Evolutionary conservation across 2,888 invertebrate genomes (phyloP).

Genomic region (Anthophora plumipes): DNA sequence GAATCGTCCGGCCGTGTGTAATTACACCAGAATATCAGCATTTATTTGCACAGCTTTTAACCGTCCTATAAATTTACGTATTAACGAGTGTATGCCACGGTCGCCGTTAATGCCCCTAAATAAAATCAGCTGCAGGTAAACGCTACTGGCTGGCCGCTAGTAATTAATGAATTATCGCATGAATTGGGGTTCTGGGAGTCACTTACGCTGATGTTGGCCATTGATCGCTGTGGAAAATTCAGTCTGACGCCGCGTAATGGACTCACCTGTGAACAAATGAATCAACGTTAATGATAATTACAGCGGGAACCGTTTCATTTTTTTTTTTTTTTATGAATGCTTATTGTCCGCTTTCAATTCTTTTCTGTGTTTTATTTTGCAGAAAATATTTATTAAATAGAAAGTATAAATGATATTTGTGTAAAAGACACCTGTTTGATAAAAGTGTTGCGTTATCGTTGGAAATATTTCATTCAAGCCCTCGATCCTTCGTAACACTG

Average conservation of each 20-base stretch:
- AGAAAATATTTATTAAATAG: no score
- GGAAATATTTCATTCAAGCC: no score
- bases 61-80: constrained; percentile 24
- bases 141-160: not conserved
- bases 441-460: no score
- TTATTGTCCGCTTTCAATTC: no score
- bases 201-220: constrained; percentile 36
- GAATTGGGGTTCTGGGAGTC: constrained; percentile 24
- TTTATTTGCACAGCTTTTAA: constrained; percentile 20
- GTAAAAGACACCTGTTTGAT: no score
- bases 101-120: constrained; percentile 36
- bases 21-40: constrained; percentile 50
- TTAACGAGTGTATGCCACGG: constrained; percentile 25
- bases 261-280: constrained; percentile 49
- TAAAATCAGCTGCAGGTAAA: constrained; percentile 43
- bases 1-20: constrained; percentile 31
- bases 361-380: not conserved
- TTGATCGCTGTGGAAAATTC: not conserved
- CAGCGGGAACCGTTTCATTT: not conserved
- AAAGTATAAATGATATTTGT: no score
- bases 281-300: constrained; percentile 13
- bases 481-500: no score
- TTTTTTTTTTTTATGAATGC: no score
- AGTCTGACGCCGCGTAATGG: not conserved
- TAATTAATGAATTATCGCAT: constrained; percentile 38